Conservation (phyloP, 1,140 invertebrate genomes). For the Cherax destructor region DNA sequence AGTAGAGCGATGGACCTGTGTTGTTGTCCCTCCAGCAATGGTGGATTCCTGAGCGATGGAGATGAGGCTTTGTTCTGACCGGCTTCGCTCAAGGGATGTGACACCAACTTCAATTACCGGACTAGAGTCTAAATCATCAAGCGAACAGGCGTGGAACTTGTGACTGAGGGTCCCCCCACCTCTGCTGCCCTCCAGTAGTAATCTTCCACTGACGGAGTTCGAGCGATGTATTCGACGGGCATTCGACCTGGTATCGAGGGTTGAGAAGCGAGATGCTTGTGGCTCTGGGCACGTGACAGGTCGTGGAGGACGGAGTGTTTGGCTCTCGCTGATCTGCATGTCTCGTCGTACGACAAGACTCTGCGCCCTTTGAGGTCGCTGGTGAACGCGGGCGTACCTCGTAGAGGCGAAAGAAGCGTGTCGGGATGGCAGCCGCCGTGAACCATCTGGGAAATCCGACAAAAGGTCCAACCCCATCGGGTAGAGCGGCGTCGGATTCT, state of each 20-base stretch:
- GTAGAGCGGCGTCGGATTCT: constrained; percentile 48
- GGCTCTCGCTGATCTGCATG: constrained; percentile 10
- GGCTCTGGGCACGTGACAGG: constrained; percentile 50
- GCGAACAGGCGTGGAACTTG: constrained; percentile 69
- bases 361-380: constrained; percentile 66
- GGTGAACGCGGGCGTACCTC: constrained; percentile 66
- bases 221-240: constrained; percentile 46
- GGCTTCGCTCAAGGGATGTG: constrained; percentile 43
- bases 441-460: constrained; percentile 40
- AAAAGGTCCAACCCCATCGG: constrained; percentile 61
- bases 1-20: constrained; percentile 17
- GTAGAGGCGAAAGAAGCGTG: constrained; percentile 66
- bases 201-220: constrained; percentile 54
- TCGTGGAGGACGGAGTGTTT: background rate
- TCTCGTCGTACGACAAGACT: constrained; percentile 27
- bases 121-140: constrained; percentile 55
- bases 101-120: constrained; percentile 68
- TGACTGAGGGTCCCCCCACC: constrained; percentile 57
- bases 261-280: constrained; percentile 2
- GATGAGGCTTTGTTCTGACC: constrained; percentile 61
- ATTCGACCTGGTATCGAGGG: constrained; percentile 26
- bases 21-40: background rate
- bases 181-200: constrained; percentile 21
- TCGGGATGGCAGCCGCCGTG: constrained; percentile 54
- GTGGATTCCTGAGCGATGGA: background rate